Conservation (phyloP, 1,140 invertebrate species). For the Spodoptera frugiperda region DNA sequence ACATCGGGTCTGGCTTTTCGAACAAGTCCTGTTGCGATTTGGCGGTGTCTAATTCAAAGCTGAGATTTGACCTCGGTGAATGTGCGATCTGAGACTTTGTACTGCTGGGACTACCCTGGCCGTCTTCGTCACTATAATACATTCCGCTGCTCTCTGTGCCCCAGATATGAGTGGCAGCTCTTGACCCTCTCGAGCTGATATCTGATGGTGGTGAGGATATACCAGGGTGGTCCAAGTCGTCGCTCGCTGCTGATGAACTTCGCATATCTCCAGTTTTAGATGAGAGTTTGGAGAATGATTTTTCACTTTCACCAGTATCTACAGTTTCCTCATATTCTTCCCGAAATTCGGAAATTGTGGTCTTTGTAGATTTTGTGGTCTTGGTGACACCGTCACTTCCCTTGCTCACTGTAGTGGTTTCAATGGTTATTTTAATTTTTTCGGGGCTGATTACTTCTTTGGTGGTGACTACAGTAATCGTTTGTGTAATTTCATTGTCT, state of each 20-base stretch:
- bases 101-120: conserved; percentile 87
- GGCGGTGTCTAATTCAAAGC: conserved; percentile 77
- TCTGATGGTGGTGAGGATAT: conserved; percentile 86
- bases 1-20: conserved; percentile 88
- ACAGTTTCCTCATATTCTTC: conserved; percentile 85
- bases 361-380: conserved; percentile 85
- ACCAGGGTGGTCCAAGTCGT: conserved; percentile 85
- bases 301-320: conserved; percentile 80
- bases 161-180: conserved; percentile 84
- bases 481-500: conserved; percentile 82
- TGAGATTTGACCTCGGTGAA: conserved; percentile 85
- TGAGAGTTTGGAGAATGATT: conserved; percentile 78
- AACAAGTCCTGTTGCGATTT: conserved; percentile 62
- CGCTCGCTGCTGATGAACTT: conserved; percentile 88
- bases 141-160: conserved; percentile 81
- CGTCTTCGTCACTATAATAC: conserved; percentile 82
- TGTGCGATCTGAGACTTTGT: conserved; percentile 89
- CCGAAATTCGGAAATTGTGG: conserved; percentile 83
- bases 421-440: conserved; percentile 83
- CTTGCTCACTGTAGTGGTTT: conserved; percentile 84
- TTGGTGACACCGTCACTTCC: conserved; percentile 82
- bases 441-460: conserved; percentile 82
- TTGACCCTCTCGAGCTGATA: conserved; percentile 87
- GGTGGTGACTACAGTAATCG: conserved; percentile 82
- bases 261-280: conserved; percentile 85